phyloP scores from a whole-genome alignment of 2,888 invertebrate species.

The Cheiracanthium punctorium region DNA sequence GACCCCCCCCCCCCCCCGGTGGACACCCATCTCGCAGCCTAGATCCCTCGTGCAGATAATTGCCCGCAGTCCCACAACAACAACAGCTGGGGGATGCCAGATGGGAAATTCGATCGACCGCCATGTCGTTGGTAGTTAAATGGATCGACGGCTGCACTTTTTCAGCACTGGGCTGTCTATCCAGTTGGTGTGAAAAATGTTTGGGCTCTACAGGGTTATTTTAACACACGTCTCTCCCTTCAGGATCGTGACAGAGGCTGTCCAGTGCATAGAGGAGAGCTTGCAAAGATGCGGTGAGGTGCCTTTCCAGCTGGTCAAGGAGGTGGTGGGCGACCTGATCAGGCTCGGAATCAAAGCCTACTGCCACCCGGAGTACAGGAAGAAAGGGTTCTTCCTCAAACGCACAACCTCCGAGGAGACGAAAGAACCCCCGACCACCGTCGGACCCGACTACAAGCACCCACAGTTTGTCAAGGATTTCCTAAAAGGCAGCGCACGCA shows the following conservation, averaged over 20 bases:
- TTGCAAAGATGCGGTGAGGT: constrained; percentile 41
- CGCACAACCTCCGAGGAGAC: neutral
- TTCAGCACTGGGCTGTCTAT: too few species aligned
- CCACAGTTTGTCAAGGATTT: constrained; percentile 53
- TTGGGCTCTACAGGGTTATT: too few species aligned
- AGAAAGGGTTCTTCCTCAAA: constrained; percentile 26
- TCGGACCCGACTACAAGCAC: neutral
- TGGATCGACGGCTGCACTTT: too few species aligned
- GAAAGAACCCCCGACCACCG: neutral
- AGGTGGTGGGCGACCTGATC: constrained; percentile 46
- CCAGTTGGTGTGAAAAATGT: too few species aligned
- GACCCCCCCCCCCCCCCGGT: too few species aligned
- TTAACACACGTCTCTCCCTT: too few species aligned
- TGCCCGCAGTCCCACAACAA: too few species aligned
- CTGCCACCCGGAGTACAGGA: constrained; percentile 35
- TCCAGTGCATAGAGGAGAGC: constrained; percentile 58
- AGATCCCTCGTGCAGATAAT: too few species aligned
- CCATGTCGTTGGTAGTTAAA: too few species aligned
- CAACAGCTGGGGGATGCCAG: too few species aligned
- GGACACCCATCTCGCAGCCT: too few species aligned
- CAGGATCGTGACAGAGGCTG: constrained; percentile 47
- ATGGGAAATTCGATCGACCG: too few species aligned
- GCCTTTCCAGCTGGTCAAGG: constrained; percentile 44
- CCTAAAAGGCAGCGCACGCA: neutral
- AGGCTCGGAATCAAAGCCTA: constrained; percentile 31